Base-by-base conservation (phyloP, 2,113 vertebrate genomes). In the Vidua macroura region DNA sequence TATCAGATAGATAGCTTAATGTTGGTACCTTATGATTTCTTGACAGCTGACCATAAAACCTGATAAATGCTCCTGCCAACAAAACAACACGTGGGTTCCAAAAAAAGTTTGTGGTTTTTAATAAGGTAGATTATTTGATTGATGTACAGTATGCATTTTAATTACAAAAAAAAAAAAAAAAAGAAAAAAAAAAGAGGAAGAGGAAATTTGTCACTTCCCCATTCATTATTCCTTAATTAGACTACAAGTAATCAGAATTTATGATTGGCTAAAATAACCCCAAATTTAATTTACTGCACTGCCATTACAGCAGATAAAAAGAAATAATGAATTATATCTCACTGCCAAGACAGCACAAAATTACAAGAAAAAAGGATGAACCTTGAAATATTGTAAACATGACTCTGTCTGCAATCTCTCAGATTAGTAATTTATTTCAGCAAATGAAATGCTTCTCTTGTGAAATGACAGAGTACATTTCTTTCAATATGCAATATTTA, bases 191-290 rank as follows among this genome's bases (percentile, higher is more conserved):
- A 92, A 92, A 46, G 78, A 95, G 86, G 88, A 96, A 95, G 89
- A 86, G 93, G 96, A 97, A 94, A 97, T 94, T 86, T 97, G 81
- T 93, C 82, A 86, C 78, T 97, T 96, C 91, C 95, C 33, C 73
- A 95, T 97, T 95, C 72, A 97, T 97, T 96, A 96, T 96, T 95
- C 63, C 49, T 66, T 97, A 96, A 96, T 97, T 94, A 96, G 74
- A 86, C 85, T 92, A 78, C 84, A 93, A 68, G 48, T 96, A 96
- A 97, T 97, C 93, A 97, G 76, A 30, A 22, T 68, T 93, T 83
- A 81, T 91, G 92, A 96, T 95, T 97, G 95, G 94, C 55, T 94
- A 86, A 90, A 95, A 90, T 95, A 94, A 86, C 37, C 31, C 16
- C 58, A 72, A 48, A 64, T 90, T 55, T 92, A 81, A 92, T 97